Percentiles rank a stretch among this genome's conserved stretches.
Conservation (phyloP, 2,113 vertebrate species). For the Kobus ellipsiprymnus region DNA sequence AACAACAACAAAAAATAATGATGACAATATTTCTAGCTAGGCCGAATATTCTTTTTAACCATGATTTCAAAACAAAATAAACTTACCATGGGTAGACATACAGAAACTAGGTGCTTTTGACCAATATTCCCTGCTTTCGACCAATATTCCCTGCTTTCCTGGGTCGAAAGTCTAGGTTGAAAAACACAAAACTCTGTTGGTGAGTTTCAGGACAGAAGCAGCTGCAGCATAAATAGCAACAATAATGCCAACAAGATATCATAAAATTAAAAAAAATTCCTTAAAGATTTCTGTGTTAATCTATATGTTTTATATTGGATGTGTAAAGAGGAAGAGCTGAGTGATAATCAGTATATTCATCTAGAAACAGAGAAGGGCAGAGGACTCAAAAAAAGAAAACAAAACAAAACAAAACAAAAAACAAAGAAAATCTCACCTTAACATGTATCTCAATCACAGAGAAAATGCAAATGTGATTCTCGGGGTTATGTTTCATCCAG, state of each 20-base stretch:
- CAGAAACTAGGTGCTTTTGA: neutral
- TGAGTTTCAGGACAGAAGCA: neutral
- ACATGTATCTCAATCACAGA: neutral
- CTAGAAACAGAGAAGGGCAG: neutral
- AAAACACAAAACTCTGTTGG: neutral
- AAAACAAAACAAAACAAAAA: too few species aligned
- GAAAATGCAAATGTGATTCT: neutral
- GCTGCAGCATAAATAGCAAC: neutral
- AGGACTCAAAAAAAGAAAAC: neutral
- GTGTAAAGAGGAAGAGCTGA: neutral
- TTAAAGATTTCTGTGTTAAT: neutral
- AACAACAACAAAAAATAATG: neutral
- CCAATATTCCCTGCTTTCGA: neutral
- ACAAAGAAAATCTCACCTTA: neutral
- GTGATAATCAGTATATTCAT: neutral
- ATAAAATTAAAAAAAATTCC: neutral
- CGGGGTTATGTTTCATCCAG: neutral
- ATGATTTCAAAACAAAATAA: neutral
- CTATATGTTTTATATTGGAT: neutral
- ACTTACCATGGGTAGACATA: neutral
- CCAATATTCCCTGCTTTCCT: neutral
- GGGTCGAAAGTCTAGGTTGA: too few species aligned
- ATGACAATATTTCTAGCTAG: neutral
- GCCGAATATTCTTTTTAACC: neutral
- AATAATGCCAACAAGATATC: neutral